phyloP scores from a whole-genome alignment of 2,113 vertebrate genomes.

The Fulmarus glacialis region DNA sequence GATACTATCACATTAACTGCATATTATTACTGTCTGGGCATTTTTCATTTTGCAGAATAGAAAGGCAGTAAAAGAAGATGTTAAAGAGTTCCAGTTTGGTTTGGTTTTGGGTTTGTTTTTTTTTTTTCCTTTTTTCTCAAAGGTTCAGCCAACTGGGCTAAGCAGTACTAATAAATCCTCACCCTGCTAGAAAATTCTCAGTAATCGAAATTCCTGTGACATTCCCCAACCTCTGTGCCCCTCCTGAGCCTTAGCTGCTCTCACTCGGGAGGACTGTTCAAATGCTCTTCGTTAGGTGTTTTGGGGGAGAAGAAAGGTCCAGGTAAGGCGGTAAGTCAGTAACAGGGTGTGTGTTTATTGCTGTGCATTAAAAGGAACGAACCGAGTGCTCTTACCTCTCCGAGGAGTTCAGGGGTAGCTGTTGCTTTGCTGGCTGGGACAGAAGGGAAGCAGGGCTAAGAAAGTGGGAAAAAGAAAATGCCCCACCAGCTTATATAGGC shows the following conservation, averaged over 20 bases:
- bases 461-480: neutral
- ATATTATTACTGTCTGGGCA: neutral
- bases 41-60: neutral
- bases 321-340: neutral
- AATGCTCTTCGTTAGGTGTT: neutral
- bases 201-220: neutral
- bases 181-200: neutral
- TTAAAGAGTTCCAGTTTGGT: neutral
- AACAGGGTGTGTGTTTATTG: neutral
- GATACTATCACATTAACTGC: neutral
- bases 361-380: neutral
- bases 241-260: neutral
- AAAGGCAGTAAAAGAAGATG: neutral
- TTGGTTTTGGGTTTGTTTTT: neutral
- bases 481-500: slow-evolving; percentile 31
- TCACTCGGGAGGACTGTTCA: neutral
- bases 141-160: neutral
- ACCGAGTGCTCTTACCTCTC: slow-evolving; percentile 46
- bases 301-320: neutral
- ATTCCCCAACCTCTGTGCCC: neutral
- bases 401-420: neutral
- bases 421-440: neutral
- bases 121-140: neutral
- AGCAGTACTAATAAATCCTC: neutral
- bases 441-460: neutral